phyloP scores from a whole-genome alignment of 92 coral and sea anemone species.

The Phenganax stokvisi region DNA sequence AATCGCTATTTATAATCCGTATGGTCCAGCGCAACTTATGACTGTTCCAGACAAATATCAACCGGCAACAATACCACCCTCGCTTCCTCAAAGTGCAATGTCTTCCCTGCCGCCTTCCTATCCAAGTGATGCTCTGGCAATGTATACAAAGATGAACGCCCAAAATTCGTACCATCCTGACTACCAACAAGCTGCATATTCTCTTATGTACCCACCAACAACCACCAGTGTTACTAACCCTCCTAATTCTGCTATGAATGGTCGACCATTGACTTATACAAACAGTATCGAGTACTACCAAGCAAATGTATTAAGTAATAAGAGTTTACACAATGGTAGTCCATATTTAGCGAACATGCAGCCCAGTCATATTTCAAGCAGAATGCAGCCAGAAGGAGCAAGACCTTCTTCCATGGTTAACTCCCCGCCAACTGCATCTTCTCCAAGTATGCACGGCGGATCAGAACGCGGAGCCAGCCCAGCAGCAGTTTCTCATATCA shows the following conservation, averaged over 20 bases:
- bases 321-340: slow-evolving; percentile 61
- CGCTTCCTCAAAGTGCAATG: not conserved
- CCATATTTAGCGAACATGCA: slow-evolving; percentile 28
- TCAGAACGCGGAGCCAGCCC: slow-evolving; percentile 58
- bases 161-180: slow-evolving; percentile 66
- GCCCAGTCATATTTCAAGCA: slow-evolving; percentile 71
- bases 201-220: slow-evolving; percentile 20
- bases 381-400: slow-evolving; percentile 87
- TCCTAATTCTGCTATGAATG: slow-evolving; percentile 78
- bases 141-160: slow-evolving; percentile 76
- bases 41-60: slow-evolving; percentile 96
- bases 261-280: slow-evolving; percentile 80
- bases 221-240: slow-evolving; percentile 72
- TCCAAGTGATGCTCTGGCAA: slow-evolving; percentile 84
- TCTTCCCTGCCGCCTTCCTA: slow-evolving; percentile 90
- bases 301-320: slow-evolving; percentile 11
- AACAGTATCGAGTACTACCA: slow-evolving; percentile 40
- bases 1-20: slow-evolving; percentile 82
- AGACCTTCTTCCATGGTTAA: slow-evolving; percentile 63
- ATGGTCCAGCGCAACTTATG: slow-evolving; percentile 71
- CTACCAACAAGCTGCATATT: slow-evolving; percentile 44
- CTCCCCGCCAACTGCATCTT: slow-evolving; percentile 65
- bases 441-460: slow-evolving; percentile 67
- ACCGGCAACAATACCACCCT: slow-evolving; percentile 53
- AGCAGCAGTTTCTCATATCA: slow-evolving; percentile 23